Evolutionary conservation across 2,113 vertebrate species (phyloP), one percentile per base, ranked within the genome.

Genomic region (Ranitomeya imitator): DNA sequence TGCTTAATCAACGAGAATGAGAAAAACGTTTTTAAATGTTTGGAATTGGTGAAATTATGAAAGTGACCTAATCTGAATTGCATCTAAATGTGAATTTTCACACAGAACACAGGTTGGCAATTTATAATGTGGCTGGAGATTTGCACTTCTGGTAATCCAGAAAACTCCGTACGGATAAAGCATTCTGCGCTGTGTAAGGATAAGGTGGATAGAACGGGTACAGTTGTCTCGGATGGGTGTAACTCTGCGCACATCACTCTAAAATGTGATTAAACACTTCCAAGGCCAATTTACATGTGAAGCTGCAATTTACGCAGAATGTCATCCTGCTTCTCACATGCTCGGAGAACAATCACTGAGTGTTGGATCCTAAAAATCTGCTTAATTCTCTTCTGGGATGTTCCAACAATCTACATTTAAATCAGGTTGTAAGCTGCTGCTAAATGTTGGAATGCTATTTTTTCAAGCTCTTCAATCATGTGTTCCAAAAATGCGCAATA

Each of bases 361-460:
- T 90, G 91, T 92, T 81, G 89, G 7, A 92, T 93, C 92, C 92
- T 91, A 93, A 91, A 91, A 93, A 60, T 92, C 90, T 90, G 69
- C 81, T 90, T 67, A 83, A 90, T 85, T 87, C 67, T 91, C 90
- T 90, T 89, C 90, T 71, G 86, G 21, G 51, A 18, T 19, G 18
- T 52, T 71, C 23, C 26, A 26, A 60, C n/a, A 85, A 60, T 86
- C 23, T 89, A 69, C 57, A 85, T 67, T 90, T 79, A 86, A 92
- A 90, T 88, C 85, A 89, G 90, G 90, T 89, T 21, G 2, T 92
- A 93, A 93, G 90, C 89, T 90, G 91, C 88, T 89, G 88, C 84
- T 92, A 79, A 88, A 90, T 93, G 92, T 90, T 45, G 37, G 37
- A 45, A 45, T 45, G 37, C 37, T 45, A 45, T 45, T 45, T 45